Evolutionary conservation across 2,113 vertebrate species (phyloP), one percentile per base, ranked within the genome.

Genomic region (Natator depressus): DNA sequence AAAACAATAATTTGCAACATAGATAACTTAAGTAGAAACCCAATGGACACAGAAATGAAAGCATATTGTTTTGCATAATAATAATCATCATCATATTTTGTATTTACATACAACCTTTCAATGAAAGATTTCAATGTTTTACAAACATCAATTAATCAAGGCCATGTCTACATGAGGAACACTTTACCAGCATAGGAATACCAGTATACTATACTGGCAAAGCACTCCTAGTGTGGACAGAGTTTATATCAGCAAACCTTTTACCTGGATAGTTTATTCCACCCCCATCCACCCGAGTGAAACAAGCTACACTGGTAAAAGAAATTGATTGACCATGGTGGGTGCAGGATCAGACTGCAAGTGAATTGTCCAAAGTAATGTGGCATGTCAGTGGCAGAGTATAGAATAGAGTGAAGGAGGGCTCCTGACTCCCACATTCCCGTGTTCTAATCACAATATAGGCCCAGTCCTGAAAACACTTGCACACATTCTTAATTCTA

Each of bases 361-460:
- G 10, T 75, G 9, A 75, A 24, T 24, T 75, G 69, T 38, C 38
- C 38, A 75, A 75, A 42, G 38, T 42, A 75, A 72, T 72, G 35
- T 38, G 20, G n/a, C 17, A 38, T 38, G 35, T 38, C 38, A 42
- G 38, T 5, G 10, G 38, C 20, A 42, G 4, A 75, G 69, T 19
- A 11, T 25, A 20, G 20, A 75, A 42, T 1, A 42, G 38, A 42
- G 22, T 22, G n/a, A 38, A 75, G 38, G 69, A 42, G 10, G 20
- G 38, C 14, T n/a, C 62, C 17, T 42, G 20, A 24, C 38, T 42
- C 31, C 31, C 69, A 75, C 38, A 75, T 75, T 20, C 20, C 69
- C 19, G 4, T n/a, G 65, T 97, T 96, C 94, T 97, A 96, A 97
- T 94, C 89, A 42, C 92, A 93, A 96, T 96, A 93, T 95, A 93